Base-by-base conservation (phyloP, 2,888 invertebrate species). In the Poecilus cupreus region DNA sequence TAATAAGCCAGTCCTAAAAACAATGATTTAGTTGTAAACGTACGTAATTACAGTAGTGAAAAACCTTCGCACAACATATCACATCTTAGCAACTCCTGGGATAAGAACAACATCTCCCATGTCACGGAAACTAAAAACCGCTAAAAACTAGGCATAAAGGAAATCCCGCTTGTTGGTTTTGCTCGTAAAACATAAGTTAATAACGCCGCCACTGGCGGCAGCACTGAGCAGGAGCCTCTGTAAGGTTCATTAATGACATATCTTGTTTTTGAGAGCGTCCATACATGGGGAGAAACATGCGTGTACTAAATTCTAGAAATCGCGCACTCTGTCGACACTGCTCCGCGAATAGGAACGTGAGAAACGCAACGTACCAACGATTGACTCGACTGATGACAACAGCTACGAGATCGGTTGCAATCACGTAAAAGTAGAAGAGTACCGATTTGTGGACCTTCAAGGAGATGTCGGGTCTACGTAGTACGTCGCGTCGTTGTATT, bases 261-360 rank as follows among this genome's bases (percentile, higher is more conserved):
- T 80, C 80, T 80, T 80, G 80, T 80, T 80, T 80, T 80, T 80
- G 80, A 80, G 51, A 72, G 26, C 20, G 80, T 54, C 80, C 80
- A 80, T 80, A 80, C 51, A 80, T 72, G 80, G 80, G 80, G 80
- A 80, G 80, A 80, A 80, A 80, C 80, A 80, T 54, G 70, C 80
- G 68, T 72, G 80, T 54, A 80, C 80, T 80, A 80, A 80, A 80
- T 80, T 80, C 80, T 80, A 79, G 79, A 79, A 79, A 79, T 68
- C 68, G 78, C 78, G 75, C 78, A 13, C n/a, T 60, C 8, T 10
- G 18, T 13, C 51, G 51, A 51, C 43, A n/a, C n/a, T 3, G 54
- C 11, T 49, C 54, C 39, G 68, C 37, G 72, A 80, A 72, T 80
- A 80, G 72, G 80, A 80, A 80, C 80, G 80, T 80, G 80, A 80